Percentiles rank a stretch among this genome's conserved stretches.
Conservation (phyloP, 2,113 vertebrate genomes). For the Myotis brandtii region DNA sequence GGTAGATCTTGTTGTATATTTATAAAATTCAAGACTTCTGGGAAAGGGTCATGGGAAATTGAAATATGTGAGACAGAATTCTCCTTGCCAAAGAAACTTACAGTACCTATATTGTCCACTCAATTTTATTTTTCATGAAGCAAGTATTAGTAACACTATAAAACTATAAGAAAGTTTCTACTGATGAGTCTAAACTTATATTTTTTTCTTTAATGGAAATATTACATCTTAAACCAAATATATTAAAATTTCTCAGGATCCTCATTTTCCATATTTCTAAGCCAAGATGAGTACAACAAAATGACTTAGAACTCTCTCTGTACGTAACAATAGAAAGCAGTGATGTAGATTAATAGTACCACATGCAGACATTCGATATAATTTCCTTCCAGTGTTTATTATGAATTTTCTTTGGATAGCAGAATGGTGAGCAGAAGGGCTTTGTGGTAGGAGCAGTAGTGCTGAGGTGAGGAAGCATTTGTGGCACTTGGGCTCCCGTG, state of each 20-base stretch:
- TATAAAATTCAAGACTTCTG: not conserved
- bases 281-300: not conserved
- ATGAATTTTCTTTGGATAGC: not conserved
- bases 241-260: not conserved
- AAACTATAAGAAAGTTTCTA: not conserved
- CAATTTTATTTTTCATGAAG: not conserved
- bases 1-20: not conserved
- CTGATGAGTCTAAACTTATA: not conserved
- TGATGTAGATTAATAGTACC: not conserved
- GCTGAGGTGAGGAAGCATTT: not conserved
- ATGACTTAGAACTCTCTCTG: not conserved
- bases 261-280: not conserved
- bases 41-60: not conserved
- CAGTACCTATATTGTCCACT: not conserved
- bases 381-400: not conserved
- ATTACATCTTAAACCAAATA: slow-evolving; percentile 2
- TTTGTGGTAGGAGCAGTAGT: not conserved
- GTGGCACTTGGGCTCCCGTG: not conserved
- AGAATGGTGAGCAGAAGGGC: not conserved
- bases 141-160: not conserved
- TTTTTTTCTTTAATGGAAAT: not conserved
- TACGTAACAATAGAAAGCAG: not conserved
- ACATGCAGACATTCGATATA: not conserved
- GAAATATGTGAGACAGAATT: not conserved
- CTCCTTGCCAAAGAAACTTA: not conserved